A percentile compares a stretch with the other conserved stretches of the same genome.
These are phyloP conservation scores for Atherinomorus stipes DNA, from an alignment of 2,113 vertebrate genomes.

Conservation along the genomic window DNA sequence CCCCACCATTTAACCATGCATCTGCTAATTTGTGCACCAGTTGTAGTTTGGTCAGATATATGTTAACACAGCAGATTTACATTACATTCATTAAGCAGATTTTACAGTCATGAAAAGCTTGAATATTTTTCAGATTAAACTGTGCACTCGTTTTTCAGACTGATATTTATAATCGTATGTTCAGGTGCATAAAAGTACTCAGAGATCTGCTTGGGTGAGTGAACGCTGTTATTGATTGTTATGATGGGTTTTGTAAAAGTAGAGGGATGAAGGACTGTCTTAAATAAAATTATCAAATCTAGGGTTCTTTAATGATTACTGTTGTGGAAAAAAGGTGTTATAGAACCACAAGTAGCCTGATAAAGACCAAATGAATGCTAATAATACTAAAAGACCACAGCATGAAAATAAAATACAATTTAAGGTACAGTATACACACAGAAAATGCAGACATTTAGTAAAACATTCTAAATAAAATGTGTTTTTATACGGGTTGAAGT, in stretches of 20 bases:
- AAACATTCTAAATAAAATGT: neutral
- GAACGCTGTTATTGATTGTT: neutral
- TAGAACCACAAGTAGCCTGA: constrained; percentile 4
- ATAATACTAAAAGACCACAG: neutral
- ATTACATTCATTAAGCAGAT: too few species aligned
- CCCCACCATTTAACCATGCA: too few species aligned
- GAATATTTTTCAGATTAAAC: too few species aligned
- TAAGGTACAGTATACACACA: too few species aligned
- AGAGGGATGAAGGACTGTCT: neutral
- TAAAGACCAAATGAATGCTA: constrained; percentile 26
- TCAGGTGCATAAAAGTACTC: neutral
- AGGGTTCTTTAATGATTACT: neutral
- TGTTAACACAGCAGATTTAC: too few species aligned
- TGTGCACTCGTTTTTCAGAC: too few species aligned
- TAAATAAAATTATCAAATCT: neutral
- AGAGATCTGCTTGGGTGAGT: neutral
- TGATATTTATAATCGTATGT: neutral
- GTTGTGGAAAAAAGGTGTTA: neutral
- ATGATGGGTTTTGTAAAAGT: neutral
- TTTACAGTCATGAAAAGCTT: too few species aligned
- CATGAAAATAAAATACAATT: too few species aligned
- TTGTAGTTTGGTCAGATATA: too few species aligned
- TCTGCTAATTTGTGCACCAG: too few species aligned
- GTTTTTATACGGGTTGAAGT: neutral
- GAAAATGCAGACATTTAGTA: too few species aligned